A percentile compares a stretch with the other conserved stretches of the same genome.
Evolutionary conservation across 2,888 invertebrate species (phyloP).

Genomic region (Tethea ocularis): DNA sequence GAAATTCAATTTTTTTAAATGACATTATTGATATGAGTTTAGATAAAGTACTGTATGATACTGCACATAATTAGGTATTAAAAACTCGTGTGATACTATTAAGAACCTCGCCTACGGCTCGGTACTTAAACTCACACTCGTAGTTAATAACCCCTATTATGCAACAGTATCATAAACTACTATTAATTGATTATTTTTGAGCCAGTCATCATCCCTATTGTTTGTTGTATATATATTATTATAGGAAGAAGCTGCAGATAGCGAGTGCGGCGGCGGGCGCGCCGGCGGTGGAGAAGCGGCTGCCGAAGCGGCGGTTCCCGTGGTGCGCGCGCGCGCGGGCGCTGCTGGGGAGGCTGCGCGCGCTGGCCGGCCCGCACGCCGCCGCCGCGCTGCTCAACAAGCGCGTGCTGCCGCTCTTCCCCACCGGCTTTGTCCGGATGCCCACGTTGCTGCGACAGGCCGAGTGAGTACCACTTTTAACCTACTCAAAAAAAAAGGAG

Average conservation of each 20-base stretch:
- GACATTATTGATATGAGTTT: no score
- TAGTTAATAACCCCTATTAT: no score
- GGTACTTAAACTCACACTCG: no score
- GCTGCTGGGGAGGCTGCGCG: conserved; percentile 41
- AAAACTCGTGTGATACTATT: no score
- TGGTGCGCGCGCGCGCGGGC: conserved; percentile 82
- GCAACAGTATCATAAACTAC: no score
- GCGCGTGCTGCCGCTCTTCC: conserved; percentile 81
- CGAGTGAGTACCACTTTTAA: conserved; percentile 53
- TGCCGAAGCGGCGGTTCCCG: conserved; percentile 88
- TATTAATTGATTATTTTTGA: no score
- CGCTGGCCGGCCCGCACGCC: conserved; percentile 28
- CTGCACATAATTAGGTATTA: no score
- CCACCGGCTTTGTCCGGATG: conserved; percentile 86
- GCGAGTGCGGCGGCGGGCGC: conserved; percentile 68
- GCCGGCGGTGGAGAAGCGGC: conserved; percentile 80
- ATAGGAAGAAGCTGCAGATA: conserved; percentile 69
- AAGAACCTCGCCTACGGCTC: no score
- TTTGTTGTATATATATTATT: conserved; percentile 1
- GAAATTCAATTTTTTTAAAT: no score
- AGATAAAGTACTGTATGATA: no score
- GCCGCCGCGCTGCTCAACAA: conserved; percentile 50
- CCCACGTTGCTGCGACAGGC: conserved; percentile 80
- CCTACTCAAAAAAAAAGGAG: no score
- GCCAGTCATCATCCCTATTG: no score